Evolutionary conservation across 2,797 vertebrate genomes (phyloP).

Genomic region (Sebastiscus tertius): DNA sequence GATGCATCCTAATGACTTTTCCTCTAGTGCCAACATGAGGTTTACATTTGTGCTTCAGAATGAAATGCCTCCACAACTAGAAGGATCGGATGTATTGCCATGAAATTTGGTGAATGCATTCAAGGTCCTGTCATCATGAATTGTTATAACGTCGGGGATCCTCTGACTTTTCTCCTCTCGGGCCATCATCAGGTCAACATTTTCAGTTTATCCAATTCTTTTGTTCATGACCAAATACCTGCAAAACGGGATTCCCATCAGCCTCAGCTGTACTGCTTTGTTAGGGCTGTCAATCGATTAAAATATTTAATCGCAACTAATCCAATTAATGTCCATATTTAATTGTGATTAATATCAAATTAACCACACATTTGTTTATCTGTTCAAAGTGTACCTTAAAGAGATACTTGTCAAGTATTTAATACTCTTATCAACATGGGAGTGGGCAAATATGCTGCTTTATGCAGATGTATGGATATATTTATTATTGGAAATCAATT

Average conservation of each 20-base stretch:
- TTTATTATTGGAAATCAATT: too few species aligned
- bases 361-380: too few species aligned
- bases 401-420: too few species aligned
- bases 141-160: fast-evolving
- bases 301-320: too few species aligned
- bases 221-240: not conserved
- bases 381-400: too few species aligned
- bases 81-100: not conserved
- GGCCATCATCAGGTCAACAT: not conserved
- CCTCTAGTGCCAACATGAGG: not conserved
- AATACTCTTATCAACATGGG: too few species aligned
- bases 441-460: too few species aligned
- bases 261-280: too few species aligned
- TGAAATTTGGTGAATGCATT: not conserved
- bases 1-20: not conserved
- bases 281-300: too few species aligned
- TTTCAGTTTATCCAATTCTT: not conserved
- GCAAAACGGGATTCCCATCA: not conserved
- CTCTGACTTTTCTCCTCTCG: not conserved
- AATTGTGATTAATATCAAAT: too few species aligned
- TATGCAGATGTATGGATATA: too few species aligned
- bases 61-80: not conserved
- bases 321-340: too few species aligned
- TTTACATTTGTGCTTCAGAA: not conserved
- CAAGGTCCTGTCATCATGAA: not conserved